phyloP scores from a whole-genome alignment of 2,113 vertebrate genomes.

The Leptosomus discolor region DNA sequence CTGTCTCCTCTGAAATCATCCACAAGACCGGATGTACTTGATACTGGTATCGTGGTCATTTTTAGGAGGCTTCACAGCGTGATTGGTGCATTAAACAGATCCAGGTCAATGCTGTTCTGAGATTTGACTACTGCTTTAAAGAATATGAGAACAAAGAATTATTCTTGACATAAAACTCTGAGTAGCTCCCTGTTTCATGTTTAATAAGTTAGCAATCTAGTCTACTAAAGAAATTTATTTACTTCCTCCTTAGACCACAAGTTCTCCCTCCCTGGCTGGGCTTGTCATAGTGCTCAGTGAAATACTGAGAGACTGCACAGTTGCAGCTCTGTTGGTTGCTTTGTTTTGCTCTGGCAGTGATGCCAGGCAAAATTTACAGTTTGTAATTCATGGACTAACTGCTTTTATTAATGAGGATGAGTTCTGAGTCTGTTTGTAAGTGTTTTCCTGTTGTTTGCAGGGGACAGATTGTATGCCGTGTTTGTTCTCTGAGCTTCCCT shows the following conservation, averaged over 20 bases:
- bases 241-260: background rate
- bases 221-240: background rate
- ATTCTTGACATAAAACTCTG: background rate
- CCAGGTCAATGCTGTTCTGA: background rate
- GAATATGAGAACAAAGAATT: background rate
- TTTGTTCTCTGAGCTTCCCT: slow-evolving; percentile 21
- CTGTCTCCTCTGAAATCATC: background rate
- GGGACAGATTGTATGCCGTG: background rate
- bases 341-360: slow-evolving; percentile 8
- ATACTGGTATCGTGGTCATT: background rate
- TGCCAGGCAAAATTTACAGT: slow-evolving; percentile 39
- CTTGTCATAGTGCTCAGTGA: background rate
- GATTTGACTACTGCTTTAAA: background rate
- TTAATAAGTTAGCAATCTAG: background rate
- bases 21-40: background rate
- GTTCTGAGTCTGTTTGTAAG: background rate
- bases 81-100: background rate
- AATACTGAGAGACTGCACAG: background rate
- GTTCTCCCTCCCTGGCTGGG: background rate
- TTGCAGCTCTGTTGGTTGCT: background rate
- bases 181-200: background rate
- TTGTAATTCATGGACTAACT: slow-evolving; percentile 41
- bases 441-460: background rate
- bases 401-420: slow-evolving; percentile 48
- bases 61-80: background rate